Evolutionary conservation across 2,797 vertebrate genomes (phyloP), one percentile per base, ranked within the genome.

Genomic region (Geotrypetes seraphini): DNA sequence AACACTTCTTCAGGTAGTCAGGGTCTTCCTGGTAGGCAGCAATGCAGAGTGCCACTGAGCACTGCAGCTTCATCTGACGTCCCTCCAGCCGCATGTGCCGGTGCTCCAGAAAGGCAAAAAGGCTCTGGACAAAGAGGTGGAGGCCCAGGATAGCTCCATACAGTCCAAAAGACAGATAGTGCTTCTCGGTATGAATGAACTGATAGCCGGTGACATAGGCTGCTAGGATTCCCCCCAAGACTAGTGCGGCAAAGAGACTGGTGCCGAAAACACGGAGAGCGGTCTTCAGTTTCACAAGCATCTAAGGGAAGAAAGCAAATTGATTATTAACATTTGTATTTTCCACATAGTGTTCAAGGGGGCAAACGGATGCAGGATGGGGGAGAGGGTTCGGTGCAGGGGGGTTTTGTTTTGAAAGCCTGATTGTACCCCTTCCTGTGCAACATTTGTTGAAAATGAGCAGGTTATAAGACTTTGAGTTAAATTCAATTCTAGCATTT

Each of bases 191-290:
- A 75, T 92, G 92, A 70, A 97, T 95, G 70, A 99, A 96, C 78
- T 98, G 94, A 77, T 97, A 99, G 25, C 96, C 94, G 3, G 92
- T 99, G 42, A 98, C 81, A 4, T 98, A 99, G 50, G 94, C 94
- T 5, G 95, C 78, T 25, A 96, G 73, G 67, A 99, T 94, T 54
- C 89, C 90, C 41, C 92, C 92, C 55, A 98, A 85, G 57, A 99
- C 92, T 16, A 71, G 86, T 56, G 89, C 65, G 17, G 94, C 95
- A 12, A 99, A 99, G 20, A 97, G 75, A 63, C 90, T 94, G 78
- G 93, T 97, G 76, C 87, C 76, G 33, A 87, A 73, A 16, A 97
- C 84, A 34, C 87, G 89, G 66, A 97, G 60, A 60, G 81, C 84
- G 45, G 87, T 91, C 38, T 85, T 61, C 56, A 80, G 49, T 74